A percentile compares a stretch with the other conserved stretches of the same genome.
These are phyloP conservation scores for Zaprionus ghesquierei DNA, from an alignment of 1,140 invertebrate species.

Conservation along the genomic window DNA sequence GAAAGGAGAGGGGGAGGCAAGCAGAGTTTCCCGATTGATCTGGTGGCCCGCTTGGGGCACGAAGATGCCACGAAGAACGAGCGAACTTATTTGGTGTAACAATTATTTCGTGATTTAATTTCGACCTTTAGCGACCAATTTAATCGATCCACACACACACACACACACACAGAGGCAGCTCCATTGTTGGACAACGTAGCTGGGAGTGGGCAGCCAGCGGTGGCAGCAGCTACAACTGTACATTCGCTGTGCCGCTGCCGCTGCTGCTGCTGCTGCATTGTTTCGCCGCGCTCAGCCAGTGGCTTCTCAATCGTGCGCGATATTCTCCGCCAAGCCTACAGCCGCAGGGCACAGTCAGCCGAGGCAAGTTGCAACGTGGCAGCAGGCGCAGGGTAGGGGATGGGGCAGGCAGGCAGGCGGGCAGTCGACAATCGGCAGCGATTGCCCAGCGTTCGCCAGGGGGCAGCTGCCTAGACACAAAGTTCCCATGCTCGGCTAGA, in stretches of 20 bases:
- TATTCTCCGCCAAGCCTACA: conserved; percentile 67
- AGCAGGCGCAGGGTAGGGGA: neutral
- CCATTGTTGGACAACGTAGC: conserved; percentile 63
- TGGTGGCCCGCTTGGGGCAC: conserved; percentile 14
- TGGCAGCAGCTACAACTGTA: conserved; percentile 38
- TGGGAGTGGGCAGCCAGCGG: conserved; percentile 53
- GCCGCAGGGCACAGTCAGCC: conserved; percentile 51
- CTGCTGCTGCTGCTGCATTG: conserved; percentile 50
- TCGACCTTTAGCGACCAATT: conserved; percentile 82
- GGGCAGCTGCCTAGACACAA: conserved; percentile 48
- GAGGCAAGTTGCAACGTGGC: neutral
- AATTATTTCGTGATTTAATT: conserved; percentile 82
- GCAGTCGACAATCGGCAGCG: conserved; percentile 44
- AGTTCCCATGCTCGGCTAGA: conserved; percentile 56
- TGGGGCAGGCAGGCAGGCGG: conserved; percentile 5
- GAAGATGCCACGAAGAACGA: conserved; percentile 52
- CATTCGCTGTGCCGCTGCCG: conserved; percentile 6
- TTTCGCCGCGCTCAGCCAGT: conserved; percentile 53
- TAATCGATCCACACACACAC: conserved; percentile 69
- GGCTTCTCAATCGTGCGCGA: conserved; percentile 64
- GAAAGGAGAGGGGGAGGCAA: neutral
- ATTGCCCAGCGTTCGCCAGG: conserved; percentile 41
- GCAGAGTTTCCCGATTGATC: neutral
- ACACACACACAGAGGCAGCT: conserved; percentile 29
- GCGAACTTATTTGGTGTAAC: conserved; percentile 80